A percentile compares a stretch with the other conserved stretches of the same genome.
Evolutionary conservation across 2,113 vertebrate genomes (phyloP).

Genomic region (Saccopteryx leptura): DNA sequence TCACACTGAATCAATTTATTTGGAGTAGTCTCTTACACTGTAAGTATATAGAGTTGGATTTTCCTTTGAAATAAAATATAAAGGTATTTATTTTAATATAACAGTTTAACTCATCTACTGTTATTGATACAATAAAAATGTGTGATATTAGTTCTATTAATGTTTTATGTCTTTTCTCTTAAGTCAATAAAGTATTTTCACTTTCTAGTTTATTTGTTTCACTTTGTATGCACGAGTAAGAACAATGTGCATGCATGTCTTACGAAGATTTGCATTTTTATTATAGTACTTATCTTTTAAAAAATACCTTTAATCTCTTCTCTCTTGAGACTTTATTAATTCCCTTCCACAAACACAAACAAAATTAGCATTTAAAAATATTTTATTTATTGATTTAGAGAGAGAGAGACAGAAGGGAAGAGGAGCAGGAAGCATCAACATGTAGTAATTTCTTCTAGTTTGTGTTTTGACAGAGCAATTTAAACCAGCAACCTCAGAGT

Average conservation of each 20-base stretch:
- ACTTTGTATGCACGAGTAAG: neutral
- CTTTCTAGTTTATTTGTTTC: neutral
- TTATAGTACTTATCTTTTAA: neutral
- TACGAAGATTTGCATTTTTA: neutral
- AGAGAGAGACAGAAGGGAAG: too few species aligned
- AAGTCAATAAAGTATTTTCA: neutral
- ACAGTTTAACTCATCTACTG: neutral
- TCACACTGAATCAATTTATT: neutral
- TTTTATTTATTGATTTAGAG: too few species aligned
- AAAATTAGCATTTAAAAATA: neutral
- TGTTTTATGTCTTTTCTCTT: neutral
- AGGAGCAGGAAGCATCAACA: too few species aligned
- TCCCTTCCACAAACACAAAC: neutral
- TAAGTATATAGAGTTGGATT: neutral
- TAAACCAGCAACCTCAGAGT: too few species aligned
- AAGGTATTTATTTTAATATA: neutral
- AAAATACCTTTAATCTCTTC: neutral
- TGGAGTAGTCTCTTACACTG: neutral
- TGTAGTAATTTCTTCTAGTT: too few species aligned
- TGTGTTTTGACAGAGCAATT: too few species aligned
- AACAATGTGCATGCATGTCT: fast-evolving
- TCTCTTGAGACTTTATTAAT: neutral
- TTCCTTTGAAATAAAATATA: constrained; percentile 20
- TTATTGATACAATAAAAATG: neutral
- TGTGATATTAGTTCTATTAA: neutral